A percentile compares a stretch with the other conserved stretches of the same genome.
These are phyloP conservation scores for Leptopilina clavipes DNA, from an alignment of 1,140 invertebrate genomes.

Conservation along the genomic window DNA sequence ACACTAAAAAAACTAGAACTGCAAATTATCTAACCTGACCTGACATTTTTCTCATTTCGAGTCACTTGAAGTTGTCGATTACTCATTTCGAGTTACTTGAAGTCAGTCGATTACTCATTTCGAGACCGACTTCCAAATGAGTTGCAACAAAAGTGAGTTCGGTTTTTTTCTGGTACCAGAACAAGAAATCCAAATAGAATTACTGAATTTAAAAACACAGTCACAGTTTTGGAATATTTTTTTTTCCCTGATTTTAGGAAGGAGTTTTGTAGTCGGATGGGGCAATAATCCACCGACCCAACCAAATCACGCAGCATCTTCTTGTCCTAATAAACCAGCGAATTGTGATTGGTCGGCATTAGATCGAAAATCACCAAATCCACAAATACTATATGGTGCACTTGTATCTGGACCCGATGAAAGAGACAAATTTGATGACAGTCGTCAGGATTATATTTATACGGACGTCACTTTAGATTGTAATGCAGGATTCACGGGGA, in stretches of 20 bases:
- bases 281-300: conserved; percentile 77
- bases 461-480: conserved; percentile 79
- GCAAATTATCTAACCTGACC: too few species aligned
- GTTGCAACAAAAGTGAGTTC: too few species aligned
- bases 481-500: conserved; percentile 78
- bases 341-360: conserved; percentile 76
- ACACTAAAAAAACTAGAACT: too few species aligned
- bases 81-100: too few species aligned
- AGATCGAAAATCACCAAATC: conserved; percentile 71
- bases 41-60: too few species aligned
- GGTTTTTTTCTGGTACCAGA: too few species aligned
- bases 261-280: conserved; percentile 81
- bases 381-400: conserved; percentile 76
- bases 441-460: conserved; percentile 75
- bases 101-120: too few species aligned
- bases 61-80: too few species aligned
- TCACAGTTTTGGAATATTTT: too few species aligned
- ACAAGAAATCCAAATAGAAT: too few species aligned
- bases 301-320: conserved; percentile 77
- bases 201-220: too few species aligned
- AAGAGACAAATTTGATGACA: conserved; percentile 75
- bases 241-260: conserved; percentile 65
- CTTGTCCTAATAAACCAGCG: conserved; percentile 74
- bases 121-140: too few species aligned
- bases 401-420: conserved; percentile 77